Evolutionary conservation across 2,113 vertebrate species (phyloP).

Genomic region (Ictalurus punctatus): DNA sequence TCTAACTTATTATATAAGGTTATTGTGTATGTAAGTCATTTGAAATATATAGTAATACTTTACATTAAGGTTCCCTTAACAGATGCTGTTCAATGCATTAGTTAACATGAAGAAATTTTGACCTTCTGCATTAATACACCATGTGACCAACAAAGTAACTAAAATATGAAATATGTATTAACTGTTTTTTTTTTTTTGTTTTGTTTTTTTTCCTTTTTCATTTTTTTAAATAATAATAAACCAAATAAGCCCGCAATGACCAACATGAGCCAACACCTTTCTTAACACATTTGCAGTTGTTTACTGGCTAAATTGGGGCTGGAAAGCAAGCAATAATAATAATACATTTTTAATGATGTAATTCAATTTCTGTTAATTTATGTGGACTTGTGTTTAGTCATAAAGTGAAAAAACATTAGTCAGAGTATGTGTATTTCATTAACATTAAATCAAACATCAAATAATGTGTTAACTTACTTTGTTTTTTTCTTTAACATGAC

Average conservation of each 20-base stretch:
- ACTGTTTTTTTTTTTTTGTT: neutral
- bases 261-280: too few species aligned
- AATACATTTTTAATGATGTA: neutral
- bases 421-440: neutral
- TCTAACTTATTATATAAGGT: too few species aligned
- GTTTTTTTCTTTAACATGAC: neutral
- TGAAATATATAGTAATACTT: neutral
- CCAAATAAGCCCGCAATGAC: neutral
- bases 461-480: neutral
- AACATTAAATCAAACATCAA: neutral
- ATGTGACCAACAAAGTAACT: neutral
- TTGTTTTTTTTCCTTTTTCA: neutral
- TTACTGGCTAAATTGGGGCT: too few species aligned
- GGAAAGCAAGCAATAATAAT: too few species aligned
- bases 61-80: neutral
- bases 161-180: neutral
- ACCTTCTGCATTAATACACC: neutral
- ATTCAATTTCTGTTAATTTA: neutral
- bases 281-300: too few species aligned
- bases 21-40: neutral
- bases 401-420: neutral
- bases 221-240: neutral
- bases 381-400: neutral
- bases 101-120: neutral
- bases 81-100: neutral